Conservation (phyloP, 2,797 vertebrate genomes). For the Falco biarmicus region DNA sequence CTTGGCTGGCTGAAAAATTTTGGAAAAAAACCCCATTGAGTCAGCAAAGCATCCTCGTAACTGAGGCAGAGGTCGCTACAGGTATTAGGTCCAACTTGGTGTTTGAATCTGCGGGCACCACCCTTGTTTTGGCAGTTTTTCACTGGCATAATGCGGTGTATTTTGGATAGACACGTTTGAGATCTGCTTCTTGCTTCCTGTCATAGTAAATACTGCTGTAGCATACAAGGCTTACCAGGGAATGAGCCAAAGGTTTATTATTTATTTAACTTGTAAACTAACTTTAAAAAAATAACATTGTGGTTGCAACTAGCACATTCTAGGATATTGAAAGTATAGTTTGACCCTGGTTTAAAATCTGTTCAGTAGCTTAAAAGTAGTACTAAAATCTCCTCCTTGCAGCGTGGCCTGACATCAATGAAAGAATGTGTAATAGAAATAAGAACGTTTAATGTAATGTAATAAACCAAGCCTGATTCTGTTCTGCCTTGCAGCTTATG, state of each 20-base stretch:
- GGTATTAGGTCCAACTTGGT: background rate
- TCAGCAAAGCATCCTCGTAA: background rate
- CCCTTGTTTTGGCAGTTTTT: constrained; percentile 7
- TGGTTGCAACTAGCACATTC: background rate
- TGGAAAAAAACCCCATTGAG: background rate
- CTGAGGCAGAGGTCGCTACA: background rate
- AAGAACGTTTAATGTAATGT: background rate
- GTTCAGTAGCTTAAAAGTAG: background rate
- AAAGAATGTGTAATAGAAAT: background rate
- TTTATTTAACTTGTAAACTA: background rate
- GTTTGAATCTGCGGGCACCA: background rate
- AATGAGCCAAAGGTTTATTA: background rate
- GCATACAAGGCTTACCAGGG: background rate
- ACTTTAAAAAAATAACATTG: background rate
- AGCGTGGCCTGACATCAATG: background rate
- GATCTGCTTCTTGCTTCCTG: background rate
- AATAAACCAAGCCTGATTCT: background rate
- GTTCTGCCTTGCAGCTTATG: background rate
- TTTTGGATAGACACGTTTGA: background rate
- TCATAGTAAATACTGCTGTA: background rate
- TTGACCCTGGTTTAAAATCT: background rate
- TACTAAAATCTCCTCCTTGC: background rate
- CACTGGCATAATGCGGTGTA: background rate
- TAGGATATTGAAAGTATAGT: background rate
- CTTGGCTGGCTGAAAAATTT: background rate